Evolutionary conservation across 2,888 invertebrate genomes (phyloP).

Genomic region (Mylabris sibirica): DNA sequence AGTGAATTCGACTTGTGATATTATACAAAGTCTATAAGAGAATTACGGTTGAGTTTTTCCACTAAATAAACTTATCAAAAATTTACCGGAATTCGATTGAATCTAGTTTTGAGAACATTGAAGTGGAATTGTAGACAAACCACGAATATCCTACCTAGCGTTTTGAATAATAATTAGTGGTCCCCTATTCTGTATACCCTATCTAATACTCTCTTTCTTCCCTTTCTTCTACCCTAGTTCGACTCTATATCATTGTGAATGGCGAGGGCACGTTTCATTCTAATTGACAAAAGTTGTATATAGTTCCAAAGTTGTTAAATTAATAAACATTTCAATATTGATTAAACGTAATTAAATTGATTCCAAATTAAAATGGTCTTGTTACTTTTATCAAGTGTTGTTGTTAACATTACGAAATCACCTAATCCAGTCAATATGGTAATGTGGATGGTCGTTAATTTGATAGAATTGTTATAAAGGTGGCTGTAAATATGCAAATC

Average conservation of each 20-base stretch:
- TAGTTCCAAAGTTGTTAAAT: background rate
- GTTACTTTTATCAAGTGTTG: background rate
- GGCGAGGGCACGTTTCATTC: background rate
- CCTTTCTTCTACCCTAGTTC: background rate
- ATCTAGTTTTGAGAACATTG: background rate
- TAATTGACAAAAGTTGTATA: constrained; percentile 4
- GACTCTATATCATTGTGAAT: background rate
- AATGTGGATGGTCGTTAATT: constrained; percentile 18
- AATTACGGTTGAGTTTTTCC: background rate
- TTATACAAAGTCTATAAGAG: too few relatives aligned
- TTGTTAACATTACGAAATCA: background rate
- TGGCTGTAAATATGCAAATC: constrained; percentile 32
- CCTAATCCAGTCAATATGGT: constrained; percentile 3
- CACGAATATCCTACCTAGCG: background rate
- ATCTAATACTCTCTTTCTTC: background rate
- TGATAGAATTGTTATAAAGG: constrained; percentile 28
- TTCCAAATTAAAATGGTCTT: background rate
- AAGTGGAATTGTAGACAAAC: background rate
- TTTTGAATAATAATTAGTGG: constrained; percentile 10
- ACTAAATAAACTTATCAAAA: background rate
- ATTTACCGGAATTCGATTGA: background rate
- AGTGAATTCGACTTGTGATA: too few relatives aligned
- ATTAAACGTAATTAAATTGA: background rate
- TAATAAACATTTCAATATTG: background rate
- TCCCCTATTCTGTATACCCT: background rate